Evolutionary conservation across 1,140 invertebrate species (phyloP), one percentile per base, ranked within the genome.

Genomic region (Eubasilissa regina): DNA sequence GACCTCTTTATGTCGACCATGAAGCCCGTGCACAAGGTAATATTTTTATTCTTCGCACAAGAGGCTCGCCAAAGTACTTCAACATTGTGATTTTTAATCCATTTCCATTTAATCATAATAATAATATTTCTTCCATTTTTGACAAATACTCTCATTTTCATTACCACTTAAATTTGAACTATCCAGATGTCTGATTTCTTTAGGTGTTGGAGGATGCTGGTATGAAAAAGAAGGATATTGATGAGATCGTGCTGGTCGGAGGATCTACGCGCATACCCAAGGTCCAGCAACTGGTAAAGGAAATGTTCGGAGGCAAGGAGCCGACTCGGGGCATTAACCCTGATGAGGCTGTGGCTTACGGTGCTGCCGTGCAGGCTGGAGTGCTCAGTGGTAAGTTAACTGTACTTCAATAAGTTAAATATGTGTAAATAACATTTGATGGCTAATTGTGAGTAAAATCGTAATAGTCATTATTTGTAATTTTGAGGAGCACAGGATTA

Each of bases 191-290:
- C 25, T 35, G 25, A 35, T 35, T 35, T 35, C 6, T 35, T 21
- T 19, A 81, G 80, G 96, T 98, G 47, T 90, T 99, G 81, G 98
- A 99, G 89, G 99, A 99, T 90, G 97, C 97, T 73, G 98, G 99
- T 86, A 95, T 99, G 93, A 98, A 98, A 90, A 99, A 99, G 86
- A 97, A 97, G 85, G 97, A 99, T 84, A 96, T 99, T 76, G 95
- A 99, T 89, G 99, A 99, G 89, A 99, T 99, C 85, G 98, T 99
- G 9, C 90, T 99, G 45, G 99, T 99, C 44, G 99, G 99, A 86
- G 99, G 99, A 83, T 99, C 97, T 4, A 99, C 99, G 48, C 94
- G 98, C 91, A 99, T 99, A 85, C 99, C 99, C 43, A 99, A 99
- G 89, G 94, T 99, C 48, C 99, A 99, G 87, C 97, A 99, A 86